Base-by-base conservation (phyloP, 2,113 vertebrate species). In the Gadus chalcogrammus region DNA sequence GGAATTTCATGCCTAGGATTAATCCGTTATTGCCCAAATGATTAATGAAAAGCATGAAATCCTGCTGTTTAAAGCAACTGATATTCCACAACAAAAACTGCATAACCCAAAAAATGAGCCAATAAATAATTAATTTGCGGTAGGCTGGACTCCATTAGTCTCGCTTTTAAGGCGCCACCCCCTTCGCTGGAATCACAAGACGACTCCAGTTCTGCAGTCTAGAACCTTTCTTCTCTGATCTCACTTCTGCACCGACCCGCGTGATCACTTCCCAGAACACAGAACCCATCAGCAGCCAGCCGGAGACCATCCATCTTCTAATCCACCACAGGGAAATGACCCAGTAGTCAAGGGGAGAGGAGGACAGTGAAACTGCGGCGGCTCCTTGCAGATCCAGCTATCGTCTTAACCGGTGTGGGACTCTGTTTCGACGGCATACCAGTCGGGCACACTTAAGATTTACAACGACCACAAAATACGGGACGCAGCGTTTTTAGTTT, bases 1-100 rank as follows among this genome's bases (percentile, higher is more conserved):
- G 77, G 78, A 82, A 88, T 93, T 90, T 90, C 87, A 91, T 88
- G 90, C 81, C 64, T 70, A 15, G 84, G 82, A 91, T 91, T 92
- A 89, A 89, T 90, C 76, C 60, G 72, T 86, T 82, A 82, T 90
- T 88, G 83, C 76, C 75, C 70, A 69, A 69, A 69, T 67, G 71
- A 90, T 90, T 86, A 88, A 90, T 84, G 82, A 84, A 82, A 89
- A 88, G 88, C 80, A 64, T 86, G 80, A 89, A 83, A 88, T 89
- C 77, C 67, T 64, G 80, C 82, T 69, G 84, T 81, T 83, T 84
- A 85, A 84, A 82, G 78, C 82, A 88, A 88, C 67, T 70, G 82
- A 82, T 72, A 71, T 42, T 11, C 5, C 9, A 42, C 38, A 42
- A 42, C 5, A 42, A 42, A 24, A 24, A 76, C 6, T 3, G 53